Evolutionary conservation across 2,113 vertebrate species (phyloP), one percentile per base, ranked within the genome.

Genomic region (Nothocercus julius): DNA sequence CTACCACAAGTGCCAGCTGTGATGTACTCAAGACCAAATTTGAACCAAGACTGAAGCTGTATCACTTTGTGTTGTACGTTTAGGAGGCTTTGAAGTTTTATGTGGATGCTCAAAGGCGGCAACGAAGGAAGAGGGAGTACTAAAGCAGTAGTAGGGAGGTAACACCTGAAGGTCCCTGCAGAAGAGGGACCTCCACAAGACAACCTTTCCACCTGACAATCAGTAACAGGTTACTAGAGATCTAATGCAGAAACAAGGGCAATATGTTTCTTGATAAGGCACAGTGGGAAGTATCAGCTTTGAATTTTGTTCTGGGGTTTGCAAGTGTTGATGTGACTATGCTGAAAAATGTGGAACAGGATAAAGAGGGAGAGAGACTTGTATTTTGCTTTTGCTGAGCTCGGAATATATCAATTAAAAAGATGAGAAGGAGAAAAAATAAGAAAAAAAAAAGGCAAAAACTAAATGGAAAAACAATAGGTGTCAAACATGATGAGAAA

Each of bases 21-120:
- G 91, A 95, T 83, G 85, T 85, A 89, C 87, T 85, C 95, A 85
- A 82, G 59, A 74, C 93, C 85, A 87, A 59, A 59, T 95, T 85
- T 21, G 0, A 4, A 80, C 87, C 58, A 76, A 78, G 75, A 96
- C 89, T 93, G 89, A 91, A 95, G 82, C 79, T 75, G 61, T 58
- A n/a, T 85, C 81, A 49, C 58, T 69, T 95, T 90, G 19, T 68
- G 61, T 20, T 59, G 24, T 53, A 30, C n/a, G 32, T 94, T 54
- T 47, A 32, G 44, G 45, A 21, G 25, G 84, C 72, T 80, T 92
- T 82, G 93, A 89, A 87, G 90, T 94, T 75, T 87, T 68, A 85
- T 73, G 42, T 59, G 53, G 54, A 21, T 66, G 28, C 66, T 86
- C 40, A 87, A 94, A 82, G 16, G 7, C 72, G 21, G 4, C 36